Percentiles rank a stretch among this genome's conserved stretches.
Evolutionary conservation across 2,113 vertebrate genomes (phyloP).

Genomic region (Carollia perspicillata): DNA sequence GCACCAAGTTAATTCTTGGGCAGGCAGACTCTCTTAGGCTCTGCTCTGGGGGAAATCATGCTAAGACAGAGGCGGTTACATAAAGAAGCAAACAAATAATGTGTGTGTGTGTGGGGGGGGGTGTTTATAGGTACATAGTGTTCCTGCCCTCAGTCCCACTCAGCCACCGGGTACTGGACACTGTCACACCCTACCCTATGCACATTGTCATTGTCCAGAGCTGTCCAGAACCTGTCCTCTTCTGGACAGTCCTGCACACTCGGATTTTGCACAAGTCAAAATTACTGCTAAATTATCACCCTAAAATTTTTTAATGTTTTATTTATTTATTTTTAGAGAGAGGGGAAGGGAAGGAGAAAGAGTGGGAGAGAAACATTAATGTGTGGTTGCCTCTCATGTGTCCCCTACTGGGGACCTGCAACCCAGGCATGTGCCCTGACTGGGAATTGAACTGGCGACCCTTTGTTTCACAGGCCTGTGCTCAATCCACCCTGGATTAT

Average conservation of each 20-base stretch:
- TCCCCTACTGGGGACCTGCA: too few species aligned
- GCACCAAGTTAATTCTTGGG: background rate
- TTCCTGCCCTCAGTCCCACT: background rate
- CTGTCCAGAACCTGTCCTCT: background rate
- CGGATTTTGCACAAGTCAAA: conserved; percentile 1
- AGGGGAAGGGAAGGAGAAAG: too few species aligned
- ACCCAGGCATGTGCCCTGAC: too few species aligned
- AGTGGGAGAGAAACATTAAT: too few species aligned
- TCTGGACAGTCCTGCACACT: background rate
- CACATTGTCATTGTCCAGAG: too few species aligned
- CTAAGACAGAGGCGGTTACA: background rate
- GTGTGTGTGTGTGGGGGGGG: too few species aligned
- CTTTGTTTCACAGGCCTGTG: too few species aligned
- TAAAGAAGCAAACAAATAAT: background rate
- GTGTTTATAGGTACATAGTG: background rate
- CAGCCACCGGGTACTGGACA: background rate
- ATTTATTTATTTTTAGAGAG: too few species aligned
- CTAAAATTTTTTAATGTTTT: too few species aligned
- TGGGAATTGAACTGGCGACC: too few species aligned
- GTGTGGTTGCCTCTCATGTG: too few species aligned
- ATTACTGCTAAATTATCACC: background rate
- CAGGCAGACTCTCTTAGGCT: background rate
- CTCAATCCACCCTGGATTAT: background rate
- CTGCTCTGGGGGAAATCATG: background rate
- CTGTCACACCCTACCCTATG: background rate